Conservation (phyloP, 2,113 vertebrate species). For the Mormyrus iriodes region DNA sequence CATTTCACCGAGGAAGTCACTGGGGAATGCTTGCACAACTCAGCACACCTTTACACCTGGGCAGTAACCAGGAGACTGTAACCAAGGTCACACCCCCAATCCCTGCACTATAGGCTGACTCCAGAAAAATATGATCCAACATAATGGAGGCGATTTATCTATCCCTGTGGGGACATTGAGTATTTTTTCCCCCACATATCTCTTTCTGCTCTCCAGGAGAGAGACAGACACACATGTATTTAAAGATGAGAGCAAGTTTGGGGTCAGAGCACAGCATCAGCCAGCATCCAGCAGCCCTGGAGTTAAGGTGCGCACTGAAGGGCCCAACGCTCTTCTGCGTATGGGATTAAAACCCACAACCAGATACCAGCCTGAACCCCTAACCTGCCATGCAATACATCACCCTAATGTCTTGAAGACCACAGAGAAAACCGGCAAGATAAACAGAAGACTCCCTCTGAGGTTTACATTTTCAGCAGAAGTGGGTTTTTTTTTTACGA, state of each 20-base stretch:
- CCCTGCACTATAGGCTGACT: not conserved
- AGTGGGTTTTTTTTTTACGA: not conserved
- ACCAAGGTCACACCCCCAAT: conserved; percentile 1
- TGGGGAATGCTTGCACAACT: not conserved
- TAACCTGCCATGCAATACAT: not conserved
- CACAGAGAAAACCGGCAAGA: not conserved
- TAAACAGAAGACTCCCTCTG: not conserved
- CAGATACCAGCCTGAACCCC: not conserved
- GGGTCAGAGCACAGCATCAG: not conserved
- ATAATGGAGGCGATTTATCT: not conserved
- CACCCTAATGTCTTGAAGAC: not conserved
- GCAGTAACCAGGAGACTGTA: not conserved
- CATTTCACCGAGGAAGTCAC: not conserved
- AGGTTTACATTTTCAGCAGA: not conserved
- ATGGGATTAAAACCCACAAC: not conserved
- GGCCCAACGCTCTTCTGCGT: not conserved
- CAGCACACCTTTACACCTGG: not conserved
- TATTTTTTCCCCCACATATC: not conserved
- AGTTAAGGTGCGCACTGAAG: not conserved
- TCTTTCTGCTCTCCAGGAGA: not conserved
- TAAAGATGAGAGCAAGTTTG: not conserved
- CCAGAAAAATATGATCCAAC: not conserved
- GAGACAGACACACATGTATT: not conserved
- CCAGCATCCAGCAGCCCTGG: not conserved
- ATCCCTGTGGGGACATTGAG: not conserved